Base-by-base conservation (phyloP, 2,113 vertebrate species). In the Sceloporus undulatus region DNA sequence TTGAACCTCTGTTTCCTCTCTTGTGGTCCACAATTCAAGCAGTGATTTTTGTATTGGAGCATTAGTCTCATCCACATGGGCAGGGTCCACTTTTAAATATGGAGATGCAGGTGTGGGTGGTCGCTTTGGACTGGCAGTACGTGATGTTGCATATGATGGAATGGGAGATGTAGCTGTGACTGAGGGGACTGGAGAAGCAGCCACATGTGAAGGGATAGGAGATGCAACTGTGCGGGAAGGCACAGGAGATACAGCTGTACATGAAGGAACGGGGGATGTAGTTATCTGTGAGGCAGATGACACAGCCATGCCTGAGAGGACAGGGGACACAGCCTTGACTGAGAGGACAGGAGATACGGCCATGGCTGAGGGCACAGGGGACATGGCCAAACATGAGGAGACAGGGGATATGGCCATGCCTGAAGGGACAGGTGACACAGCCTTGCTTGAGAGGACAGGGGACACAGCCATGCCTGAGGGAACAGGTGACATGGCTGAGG, bases 1-100 rank as follows among this genome's bases (percentile, higher is more conserved):
- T 79, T 89, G 76, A 9, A 84, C 10, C 54, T 85, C 52, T 73
- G 68, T 76, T 74, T 87, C 85, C 34, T 83, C 85, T 70, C 75
- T 77, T 11, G 68, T 59, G 48, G 52, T 78, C 85, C 85, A 86
- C 25, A 73, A 25, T 62, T 78, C 80, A 9, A 90, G 74, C 62
- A 83, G 34, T 9, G 89, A 86, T 54, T 68, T 62, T 48, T 82
- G 73, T 38, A 73, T 5, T 5, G 48, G 65, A 79, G 75, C 52
- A 13, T 52, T 54, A 13, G 29, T 78, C 52, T 78, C 42, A 23
- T 66, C 74, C 73, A 27, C 73, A 2, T 3, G 54, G 11, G 40
- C 38, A 86, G 75, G 34, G 4, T 77, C 74, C 21, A 1, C 23
- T 21, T 34, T 42, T 27, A 27, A 40, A 8, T 54, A 70, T 79